Conservation (phyloP, 2,888 invertebrate species). For the Eristalis intricaria region DNA sequence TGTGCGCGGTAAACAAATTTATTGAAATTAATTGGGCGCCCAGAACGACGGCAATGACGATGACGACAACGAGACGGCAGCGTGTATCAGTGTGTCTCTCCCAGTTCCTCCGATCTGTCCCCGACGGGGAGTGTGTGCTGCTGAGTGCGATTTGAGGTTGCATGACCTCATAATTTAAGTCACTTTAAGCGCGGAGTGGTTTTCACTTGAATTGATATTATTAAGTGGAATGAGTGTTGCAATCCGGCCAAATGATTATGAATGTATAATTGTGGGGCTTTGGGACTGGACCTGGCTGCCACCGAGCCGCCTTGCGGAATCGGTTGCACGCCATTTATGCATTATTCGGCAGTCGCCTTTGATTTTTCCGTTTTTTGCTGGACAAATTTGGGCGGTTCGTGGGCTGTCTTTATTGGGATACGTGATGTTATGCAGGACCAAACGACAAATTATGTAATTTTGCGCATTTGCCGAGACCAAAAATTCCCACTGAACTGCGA, state of each 20-base stretch:
- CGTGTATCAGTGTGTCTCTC: neutral
- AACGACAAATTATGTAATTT: neutral
- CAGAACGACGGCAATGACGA: slow-evolving; percentile 7
- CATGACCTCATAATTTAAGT: slow-evolving; percentile 68
- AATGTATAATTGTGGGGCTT: slow-evolving; percentile 62
- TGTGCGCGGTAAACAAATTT: slow-evolving; percentile 68
- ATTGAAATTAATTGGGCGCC: slow-evolving; percentile 72
- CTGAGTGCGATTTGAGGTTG: slow-evolving; percentile 51
- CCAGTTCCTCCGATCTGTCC: neutral
- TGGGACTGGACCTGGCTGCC: neutral
- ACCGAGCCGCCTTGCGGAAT: too few relatives aligned
- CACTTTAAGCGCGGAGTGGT: slow-evolving; percentile 54
- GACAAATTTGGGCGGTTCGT: neutral
- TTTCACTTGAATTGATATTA: slow-evolving; percentile 56
- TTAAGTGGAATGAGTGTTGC: slow-evolving; percentile 62
- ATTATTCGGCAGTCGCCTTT: slow-evolving; percentile 29
- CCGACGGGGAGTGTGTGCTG: too few relatives aligned
- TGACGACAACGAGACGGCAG: neutral
- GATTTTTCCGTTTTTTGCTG: neutral
- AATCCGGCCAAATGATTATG: slow-evolving; percentile 65
- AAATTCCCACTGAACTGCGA: neutral
- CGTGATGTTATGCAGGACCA: neutral
- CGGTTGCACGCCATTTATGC: slow-evolving; percentile 61
- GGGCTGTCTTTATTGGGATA: neutral
- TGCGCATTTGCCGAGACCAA: neutral